These are phyloP conservation scores for Corythaeola cristata DNA, from an alignment of 2,113 vertebrate species.

Conservation along the genomic window DNA sequence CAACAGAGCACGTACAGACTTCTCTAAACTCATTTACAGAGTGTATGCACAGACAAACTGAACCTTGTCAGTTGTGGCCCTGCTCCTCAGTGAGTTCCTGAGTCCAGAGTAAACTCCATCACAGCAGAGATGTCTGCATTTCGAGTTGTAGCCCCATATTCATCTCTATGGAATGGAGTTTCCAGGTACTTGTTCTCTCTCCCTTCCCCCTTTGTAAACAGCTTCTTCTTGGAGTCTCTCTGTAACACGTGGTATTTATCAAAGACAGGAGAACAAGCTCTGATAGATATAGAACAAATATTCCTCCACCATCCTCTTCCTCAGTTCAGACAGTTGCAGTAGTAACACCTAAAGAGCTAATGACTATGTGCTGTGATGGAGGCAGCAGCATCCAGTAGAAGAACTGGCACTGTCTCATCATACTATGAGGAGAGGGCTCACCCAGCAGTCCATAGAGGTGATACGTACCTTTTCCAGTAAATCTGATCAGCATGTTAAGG, in stretches of 20 bases:
- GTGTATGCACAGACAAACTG: rapidly evolving
- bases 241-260: background rate
- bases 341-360: background rate
- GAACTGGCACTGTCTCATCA: background rate
- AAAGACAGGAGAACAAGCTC: background rate
- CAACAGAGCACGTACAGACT: background rate
- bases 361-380: background rate
- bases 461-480: conserved; percentile 76
- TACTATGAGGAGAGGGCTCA: background rate
- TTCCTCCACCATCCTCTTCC: background rate
- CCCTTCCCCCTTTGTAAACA: background rate
- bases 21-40: background rate
- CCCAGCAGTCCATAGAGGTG: background rate
- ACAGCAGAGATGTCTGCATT: background rate
- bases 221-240: background rate
- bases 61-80: background rate
- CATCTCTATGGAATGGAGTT: background rate
- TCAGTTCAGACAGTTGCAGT: background rate
- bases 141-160: background rate
- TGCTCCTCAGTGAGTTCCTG: background rate
- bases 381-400: background rate
- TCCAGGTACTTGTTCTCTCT: background rate
- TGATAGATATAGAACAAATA: background rate
- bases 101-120: background rate
- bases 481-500: conserved; percentile 67